Base-by-base conservation (phyloP, 1,140 invertebrate species). In the Cherax quadricarinatus region DNA sequence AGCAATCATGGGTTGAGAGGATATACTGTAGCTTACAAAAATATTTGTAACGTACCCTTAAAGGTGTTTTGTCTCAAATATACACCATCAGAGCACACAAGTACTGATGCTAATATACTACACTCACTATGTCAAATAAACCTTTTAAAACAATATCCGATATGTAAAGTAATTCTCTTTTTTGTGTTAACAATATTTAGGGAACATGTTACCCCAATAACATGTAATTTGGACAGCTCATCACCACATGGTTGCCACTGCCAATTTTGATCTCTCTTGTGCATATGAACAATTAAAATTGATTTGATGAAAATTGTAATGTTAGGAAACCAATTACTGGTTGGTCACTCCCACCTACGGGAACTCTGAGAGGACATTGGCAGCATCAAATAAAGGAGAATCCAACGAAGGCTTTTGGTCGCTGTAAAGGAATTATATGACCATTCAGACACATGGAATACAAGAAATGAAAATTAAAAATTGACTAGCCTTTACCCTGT, bases 331-430 rank as follows among this genome's bases (percentile, higher is more conserved):
- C 81, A 88, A 91, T 81, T 21, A 91, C 53, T 30, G 80, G 75
- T 62, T 30, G 79, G 89, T 91, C 82, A 85, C 85, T 80, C 83
- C 78, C 86, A 91, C 90, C 85, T 91, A 91, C 73, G 70, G 89
- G 91, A 93, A 93, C 79, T 93, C 89, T 53, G 93, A 92, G 62
- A 93, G 88, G 70, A 93, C 93, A 91, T 93, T 93, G 49, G 91
- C 93, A n/a, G 93, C 91, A 78, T 93, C 93, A 91, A 92, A 93
- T 90, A 93, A 92, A 83, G 93, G 93, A 81, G 93, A 93, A 73
- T 93, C 93, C 93, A 93, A 83, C 79, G 90, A 86, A 75, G 93
- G 93, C 73, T 93, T 93, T 92, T 93, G 90, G 88, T 93, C 93
- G 87, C 93, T 93, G 91, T 78, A 93, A 91, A 91, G 86, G 79